A percentile compares a stretch with the other conserved stretches of the same genome.
Conservation (phyloP, 2,888 invertebrate genomes). For the Diaphora mendica region DNA sequence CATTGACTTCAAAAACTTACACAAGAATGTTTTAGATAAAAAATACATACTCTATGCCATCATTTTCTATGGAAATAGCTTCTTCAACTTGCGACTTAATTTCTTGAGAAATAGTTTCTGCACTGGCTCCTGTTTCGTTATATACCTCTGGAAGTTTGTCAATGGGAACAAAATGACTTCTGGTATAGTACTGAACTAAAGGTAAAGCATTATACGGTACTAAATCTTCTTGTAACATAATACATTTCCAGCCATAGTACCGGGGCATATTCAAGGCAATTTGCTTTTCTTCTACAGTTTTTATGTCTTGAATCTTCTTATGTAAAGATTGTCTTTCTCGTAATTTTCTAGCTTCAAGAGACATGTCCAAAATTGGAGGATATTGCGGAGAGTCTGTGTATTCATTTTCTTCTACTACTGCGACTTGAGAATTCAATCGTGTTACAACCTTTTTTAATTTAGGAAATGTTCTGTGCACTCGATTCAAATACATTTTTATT, state of each 20-base stretch:
- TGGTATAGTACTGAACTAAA: conserved; percentile 91
- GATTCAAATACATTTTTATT: conserved; percentile 71
- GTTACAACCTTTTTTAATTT: conserved; percentile 64
- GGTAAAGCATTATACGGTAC: conserved; percentile 90
- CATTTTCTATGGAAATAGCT: conserved; percentile 87
- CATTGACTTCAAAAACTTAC: not conserved
- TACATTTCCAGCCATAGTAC: conserved; percentile 92
- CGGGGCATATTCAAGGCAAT: conserved; percentile 93
- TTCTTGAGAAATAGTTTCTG: conserved; percentile 80
- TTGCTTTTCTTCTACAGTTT: conserved; percentile 94
- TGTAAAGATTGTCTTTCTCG: conserved; percentile 81
- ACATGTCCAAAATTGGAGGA: conserved; percentile 89
- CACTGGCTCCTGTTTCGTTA: conserved; percentile 74
- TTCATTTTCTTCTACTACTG: conserved; percentile 71
- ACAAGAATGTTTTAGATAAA: not conserved
- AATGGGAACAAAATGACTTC: conserved; percentile 89
- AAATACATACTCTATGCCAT: conserved; percentile 84
- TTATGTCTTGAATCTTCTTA: conserved; percentile 87
- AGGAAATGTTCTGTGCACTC: conserved; percentile 68
- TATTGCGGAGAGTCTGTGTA: conserved; percentile 78
- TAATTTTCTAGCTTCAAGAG: conserved; percentile 78
- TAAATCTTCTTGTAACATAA: conserved; percentile 86
- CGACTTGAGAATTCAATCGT: conserved; percentile 65
- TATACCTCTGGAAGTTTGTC: conserved; percentile 88
- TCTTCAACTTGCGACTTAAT: conserved; percentile 88